These are phyloP conservation scores for Antennarius maculatus DNA, from an alignment of 2,797 vertebrate genomes.

Conservation along the genomic window DNA sequence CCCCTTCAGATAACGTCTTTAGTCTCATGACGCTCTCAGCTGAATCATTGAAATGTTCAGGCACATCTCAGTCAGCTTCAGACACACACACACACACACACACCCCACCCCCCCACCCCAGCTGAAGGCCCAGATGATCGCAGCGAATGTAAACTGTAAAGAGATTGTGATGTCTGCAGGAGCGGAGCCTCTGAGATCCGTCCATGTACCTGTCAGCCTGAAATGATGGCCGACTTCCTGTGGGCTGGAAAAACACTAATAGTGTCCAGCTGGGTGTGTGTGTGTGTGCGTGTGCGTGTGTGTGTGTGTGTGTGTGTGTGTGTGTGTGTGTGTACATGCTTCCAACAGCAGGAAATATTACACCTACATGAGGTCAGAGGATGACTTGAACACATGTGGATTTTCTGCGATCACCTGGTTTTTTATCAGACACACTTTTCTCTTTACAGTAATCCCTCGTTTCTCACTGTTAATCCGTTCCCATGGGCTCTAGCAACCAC, in stretches of 20 bases:
- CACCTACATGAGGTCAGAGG: slow-evolving; percentile 70
- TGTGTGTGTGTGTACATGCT: slow-evolving; percentile 35
- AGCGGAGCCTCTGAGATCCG: slow-evolving; percentile 82
- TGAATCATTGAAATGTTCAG: slow-evolving; percentile 25
- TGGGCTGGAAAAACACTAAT: slow-evolving; percentile 87
- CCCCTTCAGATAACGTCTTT: slow-evolving; percentile 2
- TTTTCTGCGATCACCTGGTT: slow-evolving; percentile 70
- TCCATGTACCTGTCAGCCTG: slow-evolving; percentile 93
- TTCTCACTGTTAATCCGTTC: too few species aligned
- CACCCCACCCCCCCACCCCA: slow-evolving; percentile 38
- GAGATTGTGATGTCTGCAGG: slow-evolving; percentile 54
- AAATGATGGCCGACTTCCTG: slow-evolving; percentile 96
- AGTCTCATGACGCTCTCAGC: slow-evolving; percentile 3
- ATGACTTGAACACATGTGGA: slow-evolving; percentile 72
- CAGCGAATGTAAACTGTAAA: slow-evolving; percentile 46
- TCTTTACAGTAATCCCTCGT: too few species aligned
- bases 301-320: slow-evolving; percentile 35
- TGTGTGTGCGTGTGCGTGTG: slow-evolving; percentile 26
- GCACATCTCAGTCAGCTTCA: slow-evolving; percentile 18
- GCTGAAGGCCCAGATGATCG: slow-evolving; percentile 51
- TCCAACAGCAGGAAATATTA: slow-evolving; percentile 69
- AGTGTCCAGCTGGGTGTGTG: slow-evolving; percentile 85
- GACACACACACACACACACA: slow-evolving; percentile 1
- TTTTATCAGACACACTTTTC: slow-evolving; percentile 16
- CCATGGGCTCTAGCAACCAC: too few species aligned